Base-by-base conservation (phyloP, 2,797 vertebrate species). In the Mionectes olivaceus region DNA sequence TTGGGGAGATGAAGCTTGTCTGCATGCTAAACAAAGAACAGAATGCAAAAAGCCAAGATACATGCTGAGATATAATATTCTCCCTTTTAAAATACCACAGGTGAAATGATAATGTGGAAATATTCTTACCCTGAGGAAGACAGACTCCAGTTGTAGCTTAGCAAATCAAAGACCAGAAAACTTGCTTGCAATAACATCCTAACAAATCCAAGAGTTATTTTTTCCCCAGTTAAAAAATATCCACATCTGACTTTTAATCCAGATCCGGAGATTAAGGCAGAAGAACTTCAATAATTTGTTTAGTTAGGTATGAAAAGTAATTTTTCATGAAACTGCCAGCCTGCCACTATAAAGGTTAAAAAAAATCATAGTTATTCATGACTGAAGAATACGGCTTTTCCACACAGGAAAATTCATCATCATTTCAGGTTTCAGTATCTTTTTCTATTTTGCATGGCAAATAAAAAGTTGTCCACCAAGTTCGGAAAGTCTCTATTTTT, bases 151-250 rank as follows among this genome's bases (percentile, higher is more conserved):
- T 95, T 96, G 96, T 96, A 95, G 89, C 95, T 98, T 91, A 97
- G 96, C 85, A 98, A 97, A 97, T 97, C 96, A 97, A 97, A 98
- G 93, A 97, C 97, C 86, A 97, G 94, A 95, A 97, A 97, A 95
- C 95, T 97, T 96, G 95, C 94, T 96, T 98, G 96, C 84, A 98
- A 97, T 95, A 97, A 95, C 97, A 98, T 97, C 73, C 94, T 98
- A 97, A 97, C 90, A 97, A 96, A 96, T 96, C 96, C 97, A 97
- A 94, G 30, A 74, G 60, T 77, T 96, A 67, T 87, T 89, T 95
- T 94, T 85, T 64, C 52, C 52, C 35, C 90, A 75, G 90, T 95
- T 97, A 94, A 96, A 98, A 97, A 95, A 95, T 75, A 95, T 94
- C 91, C 96, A 92, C 92, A 68, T 76, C 78, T 95, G 93, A 83